Evolutionary conservation across 2,888 invertebrate species (phyloP).

Genomic region (Oscheius sp.): DNA sequence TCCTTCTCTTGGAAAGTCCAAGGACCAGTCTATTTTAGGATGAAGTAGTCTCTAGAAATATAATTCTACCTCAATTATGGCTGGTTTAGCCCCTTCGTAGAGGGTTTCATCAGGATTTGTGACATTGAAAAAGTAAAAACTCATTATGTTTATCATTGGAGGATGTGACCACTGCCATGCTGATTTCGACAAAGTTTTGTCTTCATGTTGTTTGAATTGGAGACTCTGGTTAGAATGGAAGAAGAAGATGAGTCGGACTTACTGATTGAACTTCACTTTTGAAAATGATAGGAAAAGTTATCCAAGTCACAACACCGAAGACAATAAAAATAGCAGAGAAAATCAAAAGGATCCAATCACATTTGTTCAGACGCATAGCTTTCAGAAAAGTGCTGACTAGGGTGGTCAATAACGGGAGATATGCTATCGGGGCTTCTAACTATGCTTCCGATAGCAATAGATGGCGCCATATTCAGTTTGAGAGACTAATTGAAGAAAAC

Average conservation of each 20-base stretch:
- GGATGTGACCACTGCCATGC: constrained; percentile 42
- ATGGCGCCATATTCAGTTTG: too few relatives aligned
- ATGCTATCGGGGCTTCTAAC: too few relatives aligned
- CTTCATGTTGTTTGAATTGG: constrained; percentile 29
- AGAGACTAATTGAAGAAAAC: too few relatives aligned
- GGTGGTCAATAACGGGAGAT: too few relatives aligned
- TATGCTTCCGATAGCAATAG: too few relatives aligned
- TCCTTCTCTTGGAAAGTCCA: constrained; percentile 55
- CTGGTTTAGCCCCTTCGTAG: constrained; percentile 51
- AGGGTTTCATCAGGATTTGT: constrained; percentile 58
- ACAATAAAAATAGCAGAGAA: not conserved
- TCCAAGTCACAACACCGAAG: not conserved
- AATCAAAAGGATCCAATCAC: not conserved
- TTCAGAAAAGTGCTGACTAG: too few relatives aligned
- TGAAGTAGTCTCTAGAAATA: not conserved
- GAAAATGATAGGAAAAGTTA: not conserved
- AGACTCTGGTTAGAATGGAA: constrained; percentile 26
- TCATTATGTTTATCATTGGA: constrained; percentile 43
- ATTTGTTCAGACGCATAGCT: too few relatives aligned
- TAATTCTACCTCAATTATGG: constrained; percentile 40
- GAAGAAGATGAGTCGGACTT: not conserved
- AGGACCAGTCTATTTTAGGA: not conserved
- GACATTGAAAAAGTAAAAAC: constrained; percentile 61
- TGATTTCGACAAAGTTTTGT: constrained; percentile 39
- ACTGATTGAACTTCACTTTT: not conserved